phyloP scores from a whole-genome alignment of 2,113 vertebrate genomes.

The Colossoma macropomum region DNA sequence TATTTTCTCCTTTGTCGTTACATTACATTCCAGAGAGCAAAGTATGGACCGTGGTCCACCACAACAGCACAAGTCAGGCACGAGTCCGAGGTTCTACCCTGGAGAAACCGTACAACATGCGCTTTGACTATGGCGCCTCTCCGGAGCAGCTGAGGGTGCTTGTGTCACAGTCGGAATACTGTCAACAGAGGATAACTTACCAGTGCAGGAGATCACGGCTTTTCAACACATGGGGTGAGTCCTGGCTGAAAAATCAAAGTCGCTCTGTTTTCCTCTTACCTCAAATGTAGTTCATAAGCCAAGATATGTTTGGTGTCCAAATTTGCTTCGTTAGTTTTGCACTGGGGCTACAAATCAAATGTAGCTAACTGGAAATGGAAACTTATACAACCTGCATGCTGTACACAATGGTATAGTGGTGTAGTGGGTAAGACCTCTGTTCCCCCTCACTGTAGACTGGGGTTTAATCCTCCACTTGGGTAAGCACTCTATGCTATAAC shows the following conservation, averaged over 20 bases:
- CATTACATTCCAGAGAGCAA: conserved; percentile 76
- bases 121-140: conserved; percentile 78
- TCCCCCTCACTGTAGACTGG: no score
- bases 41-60: conserved; percentile 83
- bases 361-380: no score
- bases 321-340: no score
- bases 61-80: conserved; percentile 81
- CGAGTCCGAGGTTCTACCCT: conserved; percentile 70
- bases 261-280: no score
- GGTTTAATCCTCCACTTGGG: no score
- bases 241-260: no score
- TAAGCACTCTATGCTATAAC: no score
- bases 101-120: conserved; percentile 71
- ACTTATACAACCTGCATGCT: no score
- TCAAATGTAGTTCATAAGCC: not conserved
- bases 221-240: conserved; percentile 84
- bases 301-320: not conserved
- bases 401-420: no score
- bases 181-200: conserved; percentile 86
- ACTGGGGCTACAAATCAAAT: no score
- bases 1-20: not conserved
- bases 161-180: conserved; percentile 79
- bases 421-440: no score
- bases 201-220: conserved; percentile 83
- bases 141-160: conserved; percentile 82